phyloP scores from a whole-genome alignment of 2,113 vertebrate genomes.

The Falco punctatus region DNA sequence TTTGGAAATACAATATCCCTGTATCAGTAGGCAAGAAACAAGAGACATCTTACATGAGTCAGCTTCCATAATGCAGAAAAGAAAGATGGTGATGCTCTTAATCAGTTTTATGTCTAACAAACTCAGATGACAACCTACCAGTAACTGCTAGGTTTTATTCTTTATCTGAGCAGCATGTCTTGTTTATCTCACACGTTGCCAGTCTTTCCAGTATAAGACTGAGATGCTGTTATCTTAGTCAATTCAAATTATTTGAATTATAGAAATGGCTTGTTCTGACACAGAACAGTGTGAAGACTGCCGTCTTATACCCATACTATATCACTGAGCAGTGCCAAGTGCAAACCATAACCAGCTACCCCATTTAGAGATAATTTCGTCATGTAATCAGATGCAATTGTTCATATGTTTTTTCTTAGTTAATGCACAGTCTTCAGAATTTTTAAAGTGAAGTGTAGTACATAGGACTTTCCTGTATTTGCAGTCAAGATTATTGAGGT shows the following conservation, averaged over 20 bases:
- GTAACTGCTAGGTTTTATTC: slow-evolving; percentile 13
- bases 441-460: neutral
- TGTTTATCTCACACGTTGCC: neutral
- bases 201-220: neutral
- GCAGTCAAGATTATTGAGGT: neutral
- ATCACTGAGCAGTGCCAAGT: neutral
- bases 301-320: neutral
- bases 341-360: neutral
- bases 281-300: neutral
- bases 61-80: neutral
- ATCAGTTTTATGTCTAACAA: neutral
- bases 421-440: neutral
- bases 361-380: neutral
- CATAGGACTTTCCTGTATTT: neutral
- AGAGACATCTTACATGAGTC: neutral
- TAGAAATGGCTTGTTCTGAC: neutral
- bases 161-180: neutral
- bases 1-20: neutral
- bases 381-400: neutral
- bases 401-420: neutral
- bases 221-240: neutral
- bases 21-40: neutral
- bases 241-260: neutral
- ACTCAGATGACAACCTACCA: neutral
- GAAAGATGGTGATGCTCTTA: neutral